Evolutionary conservation across 2,888 invertebrate species (phyloP), one percentile per base, ranked within the genome.

Genomic region (Heliconius cydno): DNA sequence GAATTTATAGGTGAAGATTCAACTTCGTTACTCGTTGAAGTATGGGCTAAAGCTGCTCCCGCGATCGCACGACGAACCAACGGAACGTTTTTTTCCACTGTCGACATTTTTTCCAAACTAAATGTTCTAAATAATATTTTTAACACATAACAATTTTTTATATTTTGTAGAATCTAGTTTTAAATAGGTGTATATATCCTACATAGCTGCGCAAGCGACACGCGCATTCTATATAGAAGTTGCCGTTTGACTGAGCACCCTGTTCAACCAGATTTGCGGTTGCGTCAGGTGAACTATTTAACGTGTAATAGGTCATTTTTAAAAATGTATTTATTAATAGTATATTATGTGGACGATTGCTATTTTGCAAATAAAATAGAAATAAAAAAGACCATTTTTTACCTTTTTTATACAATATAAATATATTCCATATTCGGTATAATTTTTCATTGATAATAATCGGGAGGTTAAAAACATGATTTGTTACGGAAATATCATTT

Each of bases 31-130:
- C 84, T 78, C 7, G 85, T 67, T 0, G 87, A 82, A 7, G 84
- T 84, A 65, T 93, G 91, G 52, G 92, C 92, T 38, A 94, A 84
- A 30, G 92, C 88, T 4, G 94, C 92, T 19, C 93, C 92, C 22
- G 87, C 95, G 19, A 93, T 95, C 2, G 94, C 94, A 65, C 89
- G 90, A 67, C 94, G 91, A n/a, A 94, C 92, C 81, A 94, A 85
- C 13, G 94, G 93, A 0, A 92, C 83, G 63, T 89, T 88, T 70
- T n/a, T 41, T 41, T 70, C 68, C n/a, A 70, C 25, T 3, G 68
- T 41, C 3, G 94, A 89, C 94, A 94, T 94, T 85, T 86, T 90
- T 19, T 63, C 52, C 10, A 30, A 38, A 60, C 65, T 57, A 52
- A 34, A 41, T 46, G 68, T 70, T 25, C 25, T 41, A 0, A 38